Conservation (phyloP, 2,888 invertebrate species). For the Mechanitis mazaeus region DNA sequence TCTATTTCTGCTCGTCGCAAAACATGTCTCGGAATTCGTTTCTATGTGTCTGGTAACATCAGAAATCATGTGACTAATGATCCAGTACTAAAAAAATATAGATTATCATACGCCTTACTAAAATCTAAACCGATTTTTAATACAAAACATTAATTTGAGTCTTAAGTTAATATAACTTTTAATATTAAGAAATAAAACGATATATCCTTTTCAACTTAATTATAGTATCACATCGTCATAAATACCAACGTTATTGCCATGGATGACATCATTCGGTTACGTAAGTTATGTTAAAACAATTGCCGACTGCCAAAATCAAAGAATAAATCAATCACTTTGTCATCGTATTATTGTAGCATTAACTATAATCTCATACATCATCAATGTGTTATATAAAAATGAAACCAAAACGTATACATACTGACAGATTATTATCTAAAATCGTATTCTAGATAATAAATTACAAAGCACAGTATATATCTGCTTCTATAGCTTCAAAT, state of each 20-base stretch:
- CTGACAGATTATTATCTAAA: too few species aligned
- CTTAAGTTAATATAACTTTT: too few species aligned
- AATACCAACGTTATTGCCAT: slow-evolving; percentile 51
- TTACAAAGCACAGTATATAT: slow-evolving; percentile 21
- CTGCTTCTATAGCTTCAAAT: slow-evolving; percentile 32
- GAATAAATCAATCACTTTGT: slow-evolving; percentile 51
- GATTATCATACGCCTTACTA: slow-evolving; percentile 33
- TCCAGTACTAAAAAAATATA: slow-evolving; percentile 40
- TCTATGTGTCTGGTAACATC: slow-evolving; percentile 72
- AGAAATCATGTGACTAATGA: slow-evolving; percentile 74
- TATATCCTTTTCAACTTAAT: slow-evolving; percentile 32
- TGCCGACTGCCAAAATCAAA: slow-evolving; percentile 50
- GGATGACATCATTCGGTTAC: slow-evolving; percentile 52
- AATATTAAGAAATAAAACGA: not conserved
- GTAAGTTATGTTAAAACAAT: slow-evolving; percentile 49
- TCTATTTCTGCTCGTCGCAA: slow-evolving; percentile 73
- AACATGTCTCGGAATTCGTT: slow-evolving; percentile 76
- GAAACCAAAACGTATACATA: not conserved
- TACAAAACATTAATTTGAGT: too few species aligned
- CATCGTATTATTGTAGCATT: slow-evolving; percentile 37
- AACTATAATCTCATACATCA: slow-evolving; percentile 30
- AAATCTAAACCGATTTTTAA: slow-evolving; percentile 19
- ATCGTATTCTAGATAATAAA: slow-evolving; percentile 12
- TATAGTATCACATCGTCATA: slow-evolving; percentile 46
- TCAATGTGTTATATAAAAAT: slow-evolving; percentile 20